Base-by-base conservation (phyloP, 2,113 vertebrate genomes). In the Leucosticte australis region DNA sequence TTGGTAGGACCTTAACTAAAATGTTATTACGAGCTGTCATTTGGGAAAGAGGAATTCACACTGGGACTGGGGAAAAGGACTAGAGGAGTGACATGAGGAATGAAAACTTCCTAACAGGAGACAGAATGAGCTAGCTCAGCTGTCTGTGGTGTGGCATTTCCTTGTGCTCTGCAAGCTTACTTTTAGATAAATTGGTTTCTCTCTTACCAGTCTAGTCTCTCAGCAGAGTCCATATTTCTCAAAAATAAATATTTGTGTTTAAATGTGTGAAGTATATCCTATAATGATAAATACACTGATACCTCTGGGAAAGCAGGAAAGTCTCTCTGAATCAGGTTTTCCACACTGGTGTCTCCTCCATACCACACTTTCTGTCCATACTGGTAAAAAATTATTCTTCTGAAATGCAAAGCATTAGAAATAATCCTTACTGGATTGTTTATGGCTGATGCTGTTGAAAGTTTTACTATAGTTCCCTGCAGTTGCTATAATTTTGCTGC, bases 381-480 rank as follows among this genome's bases (percentile, higher is more conserved):
- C 15, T 75, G 62, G 37, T 1, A 0, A 79, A 82, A 79, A 69
- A 59, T 41, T 35, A 15, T 33, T 92, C 7, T 57, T 79, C 37
- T 64, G 59, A 87, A 92, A 92, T 92, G 74, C 84, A 92, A 76
- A 80, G 37, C 49, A 46, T 56, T 85, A 79, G 62, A 73, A 89
- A 59, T 83, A 90, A 93, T 90, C 90, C 63, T 85, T 88, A 21
- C 27, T 77, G 82, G 52, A 89, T 86, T 90, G 79, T 35, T 91
- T 57, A 86, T 93, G 82, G 63, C 82, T 78, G 82, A 16, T 50
- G 67, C 76, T 85, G 26, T 47, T 88, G 82, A 86, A 90, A 94
- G 75, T 55, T 92, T 82, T 64, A 60, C 81, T 90, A 14, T 88
- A 53, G 57, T 90, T 90, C 75, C 42, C 82, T 65, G 39, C 78